phyloP scores from a whole-genome alignment of 2,113 vertebrate species.

The Catharus minimus region DNA sequence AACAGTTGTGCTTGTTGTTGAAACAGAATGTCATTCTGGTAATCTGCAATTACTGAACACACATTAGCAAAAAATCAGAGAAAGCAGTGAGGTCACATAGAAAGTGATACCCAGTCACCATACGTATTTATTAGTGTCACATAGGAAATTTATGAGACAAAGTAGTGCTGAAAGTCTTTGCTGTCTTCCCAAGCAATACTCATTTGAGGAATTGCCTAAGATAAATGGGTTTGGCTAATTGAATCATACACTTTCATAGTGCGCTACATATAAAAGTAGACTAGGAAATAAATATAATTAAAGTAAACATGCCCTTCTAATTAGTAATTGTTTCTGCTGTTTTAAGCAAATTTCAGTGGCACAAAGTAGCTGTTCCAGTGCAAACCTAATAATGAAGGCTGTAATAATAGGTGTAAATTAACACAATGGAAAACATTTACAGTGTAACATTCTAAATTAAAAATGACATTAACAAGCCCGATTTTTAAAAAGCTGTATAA shows the following conservation, averaged over 20 bases:
- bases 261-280: slow-evolving; percentile 74
- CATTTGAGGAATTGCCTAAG: slow-evolving; percentile 73
- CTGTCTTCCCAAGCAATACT: slow-evolving; percentile 63
- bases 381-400: slow-evolving; percentile 78
- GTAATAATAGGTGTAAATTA: slow-evolving; percentile 84
- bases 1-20: not conserved
- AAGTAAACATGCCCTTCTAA: slow-evolving; percentile 81
- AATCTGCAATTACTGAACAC: slow-evolving; percentile 30
- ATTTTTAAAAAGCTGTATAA: slow-evolving; percentile 77
- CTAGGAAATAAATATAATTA: slow-evolving; percentile 82
- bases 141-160: slow-evolving; percentile 62
- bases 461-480: slow-evolving; percentile 79
- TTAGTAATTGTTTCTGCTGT: slow-evolving; percentile 83
- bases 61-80: slow-evolving; percentile 16
- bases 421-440: slow-evolving; percentile 80
- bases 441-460: slow-evolving; percentile 78
- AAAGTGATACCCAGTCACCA: slow-evolving; percentile 19
- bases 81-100: slow-evolving; percentile 23
- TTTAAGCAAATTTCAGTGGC: slow-evolving; percentile 81
- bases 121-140: slow-evolving; percentile 55
- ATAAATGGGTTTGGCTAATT: slow-evolving; percentile 79
- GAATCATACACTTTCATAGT: slow-evolving; percentile 78
- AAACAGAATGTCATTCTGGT: slow-evolving; percentile 7
- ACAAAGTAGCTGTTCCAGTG: slow-evolving; percentile 72
- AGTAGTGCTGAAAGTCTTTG: slow-evolving; percentile 51